Base-by-base conservation (phyloP, 2,113 vertebrate genomes). In the Percopsis transmontana region DNA sequence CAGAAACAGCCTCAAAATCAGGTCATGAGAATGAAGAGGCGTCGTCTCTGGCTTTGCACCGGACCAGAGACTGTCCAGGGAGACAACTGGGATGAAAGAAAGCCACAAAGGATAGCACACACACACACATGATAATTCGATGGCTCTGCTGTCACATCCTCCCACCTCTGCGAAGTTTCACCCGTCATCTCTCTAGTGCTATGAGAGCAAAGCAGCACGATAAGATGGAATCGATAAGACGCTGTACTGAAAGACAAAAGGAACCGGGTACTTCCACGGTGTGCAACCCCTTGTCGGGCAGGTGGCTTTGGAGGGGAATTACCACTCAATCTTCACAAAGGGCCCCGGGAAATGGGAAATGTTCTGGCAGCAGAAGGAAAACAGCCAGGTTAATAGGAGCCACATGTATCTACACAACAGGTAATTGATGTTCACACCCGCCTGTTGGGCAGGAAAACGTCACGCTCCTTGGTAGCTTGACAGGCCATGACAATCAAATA, bases 371-470 rank as follows among this genome's bases (percentile, higher is more conserved):
- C 40, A 19, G 23, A n/a, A 52, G 41, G 24, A 72, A 66, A 66
- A 74, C 27, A 59, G 62, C 16, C 0, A 27, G 75, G 72, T 74
- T 86, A 79, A 72, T 76, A 66, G 73, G 65, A 72, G 57, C 54
- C 54, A 55, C 58, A 64, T 62, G 73, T 63, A 68, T 57, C 47
- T 67, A 61, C 63, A 66, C 67, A 33, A 63, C 54, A 55, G 59
- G 77, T 68, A 65, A 74, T 59, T 74, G 75, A 81, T 72, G 56
- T 70, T 40, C 54, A n/a, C 33, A 2, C 27, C 60, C 56, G 45
- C 59, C 58, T 69, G 68, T 33, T 59, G 61, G 50, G 67, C 60
- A 41, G 68, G 60, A 33, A 77, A 62, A 72, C 64, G 62, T 68
- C 56, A 73, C 7, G 18, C 54, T 67, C 56, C n/a, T 61, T 27